phyloP scores from a whole-genome alignment of 64 coral and sea anemone genomes.

The Montipora cactus region DNA sequence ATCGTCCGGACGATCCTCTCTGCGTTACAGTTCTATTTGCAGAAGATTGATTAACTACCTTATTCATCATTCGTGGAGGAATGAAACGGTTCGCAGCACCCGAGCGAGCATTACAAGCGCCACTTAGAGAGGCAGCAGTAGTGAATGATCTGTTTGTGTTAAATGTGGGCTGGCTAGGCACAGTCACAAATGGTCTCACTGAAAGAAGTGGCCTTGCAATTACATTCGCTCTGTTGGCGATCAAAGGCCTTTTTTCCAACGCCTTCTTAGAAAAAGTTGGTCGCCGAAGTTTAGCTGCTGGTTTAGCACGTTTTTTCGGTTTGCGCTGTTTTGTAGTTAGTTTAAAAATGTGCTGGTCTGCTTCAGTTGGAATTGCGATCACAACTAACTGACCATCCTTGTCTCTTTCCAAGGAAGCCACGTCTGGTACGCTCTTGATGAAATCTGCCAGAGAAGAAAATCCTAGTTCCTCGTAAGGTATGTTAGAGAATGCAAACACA shows the following conservation, averaged over 20 bases:
- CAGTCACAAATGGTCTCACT: background rate
- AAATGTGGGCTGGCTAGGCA: background rate
- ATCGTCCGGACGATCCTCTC: background rate
- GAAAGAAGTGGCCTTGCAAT: background rate
- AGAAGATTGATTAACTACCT: background rate
- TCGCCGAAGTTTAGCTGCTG: conserved; percentile 43
- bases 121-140: background rate
- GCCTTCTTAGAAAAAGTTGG: conserved; percentile 4
- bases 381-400: conserved; percentile 79
- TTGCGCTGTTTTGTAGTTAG: conserved; percentile 94
- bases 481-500: conserved; percentile 63
- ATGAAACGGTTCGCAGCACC: background rate
- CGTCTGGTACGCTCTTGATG: conserved; percentile 79
- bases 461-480: conserved; percentile 80
- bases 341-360: conserved; percentile 94
- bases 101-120: background rate
- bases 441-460: conserved; percentile 76
- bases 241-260: background rate
- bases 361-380: conserved; percentile 78
- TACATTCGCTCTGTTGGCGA: background rate
- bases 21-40: background rate
- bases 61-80: conserved; percentile 33
- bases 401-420: conserved; percentile 72
- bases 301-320: conserved; percentile 63
- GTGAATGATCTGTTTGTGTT: background rate